phyloP scores from a whole-genome alignment of 1,140 invertebrate species.

The Caenorhabditis briggsae region DNA sequence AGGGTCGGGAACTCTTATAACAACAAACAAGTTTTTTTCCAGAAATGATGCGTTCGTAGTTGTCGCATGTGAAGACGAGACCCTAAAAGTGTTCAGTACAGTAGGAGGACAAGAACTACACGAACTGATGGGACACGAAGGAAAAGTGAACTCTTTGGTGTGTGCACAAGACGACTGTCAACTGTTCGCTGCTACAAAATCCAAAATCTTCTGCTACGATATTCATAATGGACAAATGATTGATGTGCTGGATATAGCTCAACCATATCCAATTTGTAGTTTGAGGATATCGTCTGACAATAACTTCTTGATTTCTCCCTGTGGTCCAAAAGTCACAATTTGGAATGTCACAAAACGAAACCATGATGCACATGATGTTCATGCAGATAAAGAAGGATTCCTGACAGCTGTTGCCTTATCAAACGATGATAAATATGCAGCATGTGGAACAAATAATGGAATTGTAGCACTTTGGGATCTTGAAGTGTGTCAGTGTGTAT shows the following conservation, averaged over 20 bases:
- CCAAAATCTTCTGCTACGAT: conserved; percentile 68
- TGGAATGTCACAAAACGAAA: conserved; percentile 67
- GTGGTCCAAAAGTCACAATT: conserved; percentile 66
- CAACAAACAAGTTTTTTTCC: conserved; percentile 2
- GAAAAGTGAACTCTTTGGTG: conserved; percentile 66
- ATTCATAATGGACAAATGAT: conserved; percentile 68
- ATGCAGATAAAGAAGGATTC: conserved; percentile 63
- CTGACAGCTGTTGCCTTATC: conserved; percentile 64
- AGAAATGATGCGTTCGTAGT: conserved; percentile 77
- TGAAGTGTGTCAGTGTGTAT: conserved; percentile 67
- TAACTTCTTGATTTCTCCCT: conserved; percentile 65
- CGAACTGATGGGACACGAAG: conserved; percentile 72
- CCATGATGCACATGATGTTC: conserved; percentile 59
- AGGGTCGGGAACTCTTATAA: too few relatives aligned
- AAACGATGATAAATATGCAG: conserved; percentile 65
- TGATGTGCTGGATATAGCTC: conserved; percentile 60
- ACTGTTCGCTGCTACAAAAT: conserved; percentile 65
- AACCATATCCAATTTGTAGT: conserved; percentile 55
- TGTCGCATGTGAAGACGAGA: conserved; percentile 77
- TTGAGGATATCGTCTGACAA: conserved; percentile 65
- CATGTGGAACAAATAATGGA: conserved; percentile 68
- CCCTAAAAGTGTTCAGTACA: conserved; percentile 73
- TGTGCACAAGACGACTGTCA: conserved; percentile 69
- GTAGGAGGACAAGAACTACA: conserved; percentile 76
- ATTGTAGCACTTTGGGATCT: conserved; percentile 68